Base-by-base conservation (phyloP, 2,888 invertebrate species). In the Eupithecia centaureata region DNA sequence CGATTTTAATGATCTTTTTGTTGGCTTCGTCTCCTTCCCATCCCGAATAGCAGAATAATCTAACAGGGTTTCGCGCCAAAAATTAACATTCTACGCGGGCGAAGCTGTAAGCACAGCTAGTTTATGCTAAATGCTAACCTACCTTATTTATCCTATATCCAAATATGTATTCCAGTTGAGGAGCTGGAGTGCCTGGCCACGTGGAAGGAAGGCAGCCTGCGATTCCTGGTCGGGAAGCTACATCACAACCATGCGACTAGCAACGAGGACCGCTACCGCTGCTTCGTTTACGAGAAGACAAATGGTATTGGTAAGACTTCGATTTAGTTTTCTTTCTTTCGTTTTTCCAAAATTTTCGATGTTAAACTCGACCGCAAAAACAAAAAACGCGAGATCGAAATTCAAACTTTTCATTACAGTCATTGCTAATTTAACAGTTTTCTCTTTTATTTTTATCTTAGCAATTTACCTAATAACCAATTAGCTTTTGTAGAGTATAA, bases 171-270 rank as follows among this genome's bases (percentile, higher is more conserved):
- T 94, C 72, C 93, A 97, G 98, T 97, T 77, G 98, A 98, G 88
- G 98, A 98, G 86, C 93, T 98, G 63, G 97, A 98, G 83, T 98
- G 98, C 84, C 91, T 98, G 78, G 98, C 98, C 5, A 96, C 96
- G 67, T 98, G 98, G 98, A 98, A 98, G 90, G 98, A 98, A 87
- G 98, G 98, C 66, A 98, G 97, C 82, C 96, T 97, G 63, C 95
- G 98, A 67, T 98, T 98, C 92, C 94, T 98, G 75, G 98, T 98
- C 67, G 98, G 98, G 63, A 96, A 97, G 88, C 95, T 98, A 71
- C 97, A 97, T 81, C 97, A 97, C 94, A 96, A 96, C 87, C 97
- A 97, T 92, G 97, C 97, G 70, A 96, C 97, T 77, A 97, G 97
- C 83, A 97, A 97, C 91, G 98, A 98, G 87, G 98, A 98, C 87